These are phyloP conservation scores for Acrocyrtus sp. DNA, from an alignment of 2,888 invertebrate species.

Conservation along the genomic window DNA sequence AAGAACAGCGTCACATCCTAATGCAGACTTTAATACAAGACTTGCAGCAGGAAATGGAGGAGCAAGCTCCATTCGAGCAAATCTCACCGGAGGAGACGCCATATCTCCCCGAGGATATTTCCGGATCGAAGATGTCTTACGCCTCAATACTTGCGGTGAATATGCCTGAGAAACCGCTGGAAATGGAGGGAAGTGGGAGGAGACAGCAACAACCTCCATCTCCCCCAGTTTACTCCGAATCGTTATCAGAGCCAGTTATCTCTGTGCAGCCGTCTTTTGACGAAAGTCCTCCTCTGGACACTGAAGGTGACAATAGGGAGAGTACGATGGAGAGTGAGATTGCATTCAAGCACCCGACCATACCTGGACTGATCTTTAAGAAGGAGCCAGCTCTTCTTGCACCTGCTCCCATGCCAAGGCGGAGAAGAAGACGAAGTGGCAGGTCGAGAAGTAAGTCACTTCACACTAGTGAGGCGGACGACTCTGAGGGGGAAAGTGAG, in stretches of 20 bases:
- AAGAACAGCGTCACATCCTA: conserved; percentile 9
- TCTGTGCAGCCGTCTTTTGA: conserved; percentile 9
- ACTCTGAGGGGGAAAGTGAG: conserved; percentile 30
- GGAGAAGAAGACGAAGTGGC: conserved; percentile 42
- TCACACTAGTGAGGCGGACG: conserved; percentile 41
- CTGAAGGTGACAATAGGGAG: conserved; percentile 37
- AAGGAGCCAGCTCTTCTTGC: conserved; percentile 30
- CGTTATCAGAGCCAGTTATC: conserved; percentile 36
- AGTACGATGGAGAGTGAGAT: conserved; percentile 46
- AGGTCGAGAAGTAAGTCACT: conserved; percentile 53
- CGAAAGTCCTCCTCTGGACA: conserved; percentile 24
- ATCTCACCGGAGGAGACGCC: neutral
- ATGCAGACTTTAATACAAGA: conserved; percentile 27
- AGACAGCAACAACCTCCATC: conserved; percentile 16
- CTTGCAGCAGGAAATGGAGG: conserved; percentile 11
- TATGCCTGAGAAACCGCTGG: conserved; percentile 43
- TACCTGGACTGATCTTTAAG: conserved; percentile 60
- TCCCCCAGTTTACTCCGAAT: conserved; percentile 23
- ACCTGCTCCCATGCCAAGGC: conserved; percentile 35
- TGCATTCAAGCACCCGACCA: conserved; percentile 60
- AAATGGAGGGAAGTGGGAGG: conserved; percentile 21
- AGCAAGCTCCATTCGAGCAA: neutral
- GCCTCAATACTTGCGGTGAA: conserved; percentile 48
- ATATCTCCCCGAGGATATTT: too few relatives aligned
- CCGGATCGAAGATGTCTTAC: conserved; percentile 27